Evolutionary conservation across 53 echinoderm and acorn worm genomes (phyloP).

Genomic region (Actinopyga echinites): DNA sequence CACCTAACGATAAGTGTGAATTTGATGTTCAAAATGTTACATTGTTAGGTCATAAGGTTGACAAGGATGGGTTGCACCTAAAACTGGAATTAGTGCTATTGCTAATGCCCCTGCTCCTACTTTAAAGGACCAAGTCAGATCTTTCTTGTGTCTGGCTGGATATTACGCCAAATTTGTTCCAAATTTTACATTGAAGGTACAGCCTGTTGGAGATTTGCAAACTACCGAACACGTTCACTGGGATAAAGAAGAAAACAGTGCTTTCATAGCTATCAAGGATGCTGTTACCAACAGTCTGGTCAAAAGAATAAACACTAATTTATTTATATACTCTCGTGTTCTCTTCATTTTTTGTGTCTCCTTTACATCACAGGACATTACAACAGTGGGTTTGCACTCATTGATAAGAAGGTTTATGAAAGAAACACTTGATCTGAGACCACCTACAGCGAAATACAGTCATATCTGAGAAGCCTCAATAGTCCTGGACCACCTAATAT

Average conservation of each 20-base stretch:
- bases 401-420: too few species aligned
- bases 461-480: too few species aligned
- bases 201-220: neutral
- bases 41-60: neutral
- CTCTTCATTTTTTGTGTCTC: too few species aligned
- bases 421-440: too few species aligned
- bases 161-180: conserved; percentile 49
- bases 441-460: too few species aligned
- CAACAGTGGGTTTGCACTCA: too few species aligned
- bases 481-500: too few species aligned
- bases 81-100: neutral
- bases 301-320: too few species aligned
- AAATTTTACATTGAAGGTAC: conserved; percentile 16
- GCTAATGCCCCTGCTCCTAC: neutral
- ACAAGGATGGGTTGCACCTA: neutral
- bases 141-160: conserved; percentile 25
- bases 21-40: neutral
- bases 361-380: too few species aligned
- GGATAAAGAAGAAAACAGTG: neutral
- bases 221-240: neutral
- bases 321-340: too few species aligned
- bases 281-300: neutral
- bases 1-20: neutral
- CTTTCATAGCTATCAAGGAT: conserved; percentile 21
- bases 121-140: neutral